These are phyloP conservation scores for Camponotus pennsylvanicus DNA, from an alignment of 1,140 invertebrate species.

Conservation along the genomic window DNA sequence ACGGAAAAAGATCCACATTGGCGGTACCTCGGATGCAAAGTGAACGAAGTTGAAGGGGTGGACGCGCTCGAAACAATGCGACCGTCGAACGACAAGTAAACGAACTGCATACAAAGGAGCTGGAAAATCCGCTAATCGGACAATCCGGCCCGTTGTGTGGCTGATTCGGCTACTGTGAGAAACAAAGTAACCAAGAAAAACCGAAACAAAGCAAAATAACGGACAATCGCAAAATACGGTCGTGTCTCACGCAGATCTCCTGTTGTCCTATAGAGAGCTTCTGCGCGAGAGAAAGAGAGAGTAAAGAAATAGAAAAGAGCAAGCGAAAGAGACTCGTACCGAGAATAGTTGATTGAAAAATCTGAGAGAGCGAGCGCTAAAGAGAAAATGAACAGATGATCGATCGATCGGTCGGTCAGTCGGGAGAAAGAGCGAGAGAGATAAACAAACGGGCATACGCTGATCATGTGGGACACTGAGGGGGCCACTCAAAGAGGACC, in stretches of 20 bases:
- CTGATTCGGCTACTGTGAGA: constrained; percentile 16
- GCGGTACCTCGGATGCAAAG: constrained; percentile 13
- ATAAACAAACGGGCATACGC: constrained; percentile 62
- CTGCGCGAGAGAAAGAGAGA: constrained; percentile 67
- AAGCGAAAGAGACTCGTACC: constrained; percentile 69
- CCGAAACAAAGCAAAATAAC: constrained; percentile 5
- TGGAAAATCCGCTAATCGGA: constrained; percentile 48
- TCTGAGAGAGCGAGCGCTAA: constrained; percentile 71
- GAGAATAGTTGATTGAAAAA: constrained; percentile 42
- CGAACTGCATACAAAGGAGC: constrained; percentile 32
- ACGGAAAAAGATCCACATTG: constrained; percentile 19
- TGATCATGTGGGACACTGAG: constrained; percentile 78
- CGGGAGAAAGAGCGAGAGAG: constrained; percentile 67
- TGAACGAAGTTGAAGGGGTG: constrained; percentile 74
- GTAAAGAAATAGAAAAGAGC: constrained; percentile 67
- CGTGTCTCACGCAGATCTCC: constrained; percentile 71
- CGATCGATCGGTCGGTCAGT: constrained; percentile 65
- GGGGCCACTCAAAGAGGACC: constrained; percentile 72
- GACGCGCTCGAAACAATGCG: constrained; percentile 66
- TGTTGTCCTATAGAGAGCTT: constrained; percentile 77
- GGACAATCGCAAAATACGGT: constrained; percentile 34
- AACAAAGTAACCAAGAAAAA: constrained; percentile 10
- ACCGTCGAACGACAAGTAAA: constrained; percentile 39
- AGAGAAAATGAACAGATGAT: constrained; percentile 53
- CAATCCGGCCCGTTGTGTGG: constrained; percentile 48